Evolutionary conservation across 2,113 vertebrate species (phyloP), one percentile per base, ranked within the genome.

Genomic region (Gadus macrocephalus): DNA sequence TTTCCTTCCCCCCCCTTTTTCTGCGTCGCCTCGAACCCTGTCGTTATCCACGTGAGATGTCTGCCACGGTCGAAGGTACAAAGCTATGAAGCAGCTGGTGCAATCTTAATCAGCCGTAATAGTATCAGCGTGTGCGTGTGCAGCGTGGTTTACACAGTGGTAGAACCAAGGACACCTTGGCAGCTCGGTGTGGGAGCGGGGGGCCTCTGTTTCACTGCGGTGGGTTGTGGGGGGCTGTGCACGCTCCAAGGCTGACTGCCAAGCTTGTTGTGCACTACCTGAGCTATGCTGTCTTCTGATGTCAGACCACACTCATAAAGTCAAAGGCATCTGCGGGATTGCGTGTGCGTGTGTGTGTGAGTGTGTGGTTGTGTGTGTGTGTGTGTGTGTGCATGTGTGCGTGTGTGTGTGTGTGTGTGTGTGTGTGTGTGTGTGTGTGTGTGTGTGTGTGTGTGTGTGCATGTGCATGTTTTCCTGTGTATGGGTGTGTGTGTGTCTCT

Each of bases 181-280:
- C 77, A 81, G 70, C 67, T 12, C 22, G 62, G 76, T 56, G 75
- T 38, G 73, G 83, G 81, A 82, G 73, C 82, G 85, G 73, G 78
- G 72, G 78, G 72, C 82, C 77, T 76, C 77, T 38, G 64, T 81
- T 86, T 83, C 79, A 78, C 81, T 83, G 75, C 76, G 83, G 72
- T 80, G 81, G 81, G 80, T 80, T 78, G 82, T 80, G 78, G 81
- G 80, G 83, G 67, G 74, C 75, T 78, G 80, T 49, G 67, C 81
- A 81, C 75, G 77, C 76, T 74, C 85, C 79, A 80, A 83, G 85
- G 71, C 76, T 68, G 74, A 69, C 84, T 81, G 86, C 84, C 85
- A 84, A 83, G 73, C 88, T 85, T 81, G 79, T 83, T 83, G 88
- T 88, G 80, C 76, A 71, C 78, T 86, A 85, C 87, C 85, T 88